Conservation (phyloP, 2,797 vertebrate species). For the Delichon dasypus region DNA sequence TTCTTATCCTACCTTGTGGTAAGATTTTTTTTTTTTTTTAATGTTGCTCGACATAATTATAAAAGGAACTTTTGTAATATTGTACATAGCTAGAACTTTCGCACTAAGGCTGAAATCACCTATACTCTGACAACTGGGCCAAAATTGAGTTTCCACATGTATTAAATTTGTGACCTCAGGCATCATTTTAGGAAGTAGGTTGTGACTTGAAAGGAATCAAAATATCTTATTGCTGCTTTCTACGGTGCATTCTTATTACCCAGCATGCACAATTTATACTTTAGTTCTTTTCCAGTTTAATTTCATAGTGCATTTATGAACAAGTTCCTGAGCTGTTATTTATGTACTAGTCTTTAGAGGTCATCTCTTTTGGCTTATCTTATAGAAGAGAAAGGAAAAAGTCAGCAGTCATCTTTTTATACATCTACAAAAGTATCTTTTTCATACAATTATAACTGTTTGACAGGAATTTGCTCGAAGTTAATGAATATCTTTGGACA, state of each 20-base stretch:
- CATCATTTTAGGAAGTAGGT: neutral
- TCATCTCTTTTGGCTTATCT: constrained; percentile 55
- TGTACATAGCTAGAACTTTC: neutral
- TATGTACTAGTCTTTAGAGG: neutral
- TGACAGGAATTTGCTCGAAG: constrained; percentile 65
- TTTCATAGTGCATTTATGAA: neutral
- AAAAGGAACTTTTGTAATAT: neutral
- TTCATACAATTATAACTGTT: constrained; percentile 67
- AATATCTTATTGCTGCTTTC: neutral
- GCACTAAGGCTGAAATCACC: neutral
- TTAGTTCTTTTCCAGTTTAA: neutral
- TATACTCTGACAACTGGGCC: neutral
- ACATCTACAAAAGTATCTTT: constrained; percentile 53
- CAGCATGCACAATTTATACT: neutral
- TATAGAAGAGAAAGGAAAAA: constrained; percentile 33
- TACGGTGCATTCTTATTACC: neutral
- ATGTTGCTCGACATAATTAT: neutral
- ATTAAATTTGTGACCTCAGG: neutral
- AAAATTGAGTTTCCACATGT: neutral
- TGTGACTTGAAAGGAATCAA: neutral
- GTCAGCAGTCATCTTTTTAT: constrained; percentile 50
- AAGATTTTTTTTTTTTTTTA: neutral
- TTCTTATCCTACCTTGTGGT: neutral
- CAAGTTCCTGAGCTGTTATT: constrained; percentile 3
- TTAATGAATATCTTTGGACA: constrained; percentile 65